Conservation (phyloP, 2,113 vertebrate species). For the Strix uralensis region DNA sequence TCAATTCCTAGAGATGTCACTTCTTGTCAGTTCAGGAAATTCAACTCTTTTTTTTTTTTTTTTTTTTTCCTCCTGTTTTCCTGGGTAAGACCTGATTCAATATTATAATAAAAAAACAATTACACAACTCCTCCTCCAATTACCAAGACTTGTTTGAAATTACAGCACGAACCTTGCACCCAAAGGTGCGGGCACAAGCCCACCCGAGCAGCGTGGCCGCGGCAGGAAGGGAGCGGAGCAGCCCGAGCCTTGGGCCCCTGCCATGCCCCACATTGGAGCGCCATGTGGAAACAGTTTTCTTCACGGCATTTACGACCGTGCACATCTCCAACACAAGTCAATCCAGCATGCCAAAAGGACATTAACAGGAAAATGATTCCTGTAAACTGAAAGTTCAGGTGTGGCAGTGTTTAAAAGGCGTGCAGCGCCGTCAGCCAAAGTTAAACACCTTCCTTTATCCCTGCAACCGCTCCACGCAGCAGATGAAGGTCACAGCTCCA, state of each 20-base stretch:
- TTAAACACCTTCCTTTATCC: not conserved
- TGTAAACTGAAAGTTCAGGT: not conserved
- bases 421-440: not conserved
- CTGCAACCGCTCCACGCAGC: fast-evolving
- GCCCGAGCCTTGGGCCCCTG: not conserved
- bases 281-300: not conserved
- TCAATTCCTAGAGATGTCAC: not conserved
- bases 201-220: not conserved
- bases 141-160: not conserved
- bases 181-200: not conserved
- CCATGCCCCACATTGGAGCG: not conserved
- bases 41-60: not conserved
- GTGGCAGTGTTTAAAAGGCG: not conserved
- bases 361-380: not conserved
- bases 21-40: conserved; percentile 27
- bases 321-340: not conserved
- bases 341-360: not conserved
- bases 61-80: not conserved
- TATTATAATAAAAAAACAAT: not conserved
- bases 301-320: fast-evolving
- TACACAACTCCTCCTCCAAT: not conserved
- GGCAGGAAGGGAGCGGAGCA: not conserved
- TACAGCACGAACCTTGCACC: not conserved
- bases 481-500: not conserved
- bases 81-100: not conserved